A percentile compares a stretch with the other conserved stretches of the same genome.
Conservation (phyloP, 2,888 invertebrate genomes). For the Cryptophagus acutangulus region DNA sequence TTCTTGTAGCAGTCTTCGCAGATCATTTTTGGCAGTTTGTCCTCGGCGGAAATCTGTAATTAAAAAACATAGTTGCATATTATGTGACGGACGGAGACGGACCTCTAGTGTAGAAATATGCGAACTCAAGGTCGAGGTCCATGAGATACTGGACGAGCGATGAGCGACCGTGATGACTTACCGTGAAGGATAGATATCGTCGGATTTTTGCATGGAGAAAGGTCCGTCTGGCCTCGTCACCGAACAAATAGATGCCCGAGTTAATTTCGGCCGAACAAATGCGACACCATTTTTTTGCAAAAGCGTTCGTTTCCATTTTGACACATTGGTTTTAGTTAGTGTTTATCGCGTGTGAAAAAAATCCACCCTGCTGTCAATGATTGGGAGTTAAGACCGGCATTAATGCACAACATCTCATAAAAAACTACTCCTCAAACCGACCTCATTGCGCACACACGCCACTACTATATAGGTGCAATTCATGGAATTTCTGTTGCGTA, state of each 20-base stretch:
- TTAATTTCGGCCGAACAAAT: slow-evolving; percentile 60
- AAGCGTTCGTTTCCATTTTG: slow-evolving; percentile 38
- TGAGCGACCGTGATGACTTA: too few relatives aligned
- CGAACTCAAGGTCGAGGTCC: background rate
- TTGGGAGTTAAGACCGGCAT: slow-evolving; percentile 8
- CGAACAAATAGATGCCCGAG: slow-evolving; percentile 60
- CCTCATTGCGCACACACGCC: slow-evolving; percentile 43
- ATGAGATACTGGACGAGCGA: too few relatives aligned
- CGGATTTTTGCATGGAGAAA: slow-evolving; percentile 62
- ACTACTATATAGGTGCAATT: slow-evolving; percentile 39
- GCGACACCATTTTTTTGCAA: slow-evolving; percentile 51
- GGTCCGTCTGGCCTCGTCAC: slow-evolving; percentile 61
- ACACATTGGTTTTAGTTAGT: slow-evolving; percentile 25
- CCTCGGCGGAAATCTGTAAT: slow-evolving; percentile 59
- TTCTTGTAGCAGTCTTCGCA: slow-evolving; percentile 61
- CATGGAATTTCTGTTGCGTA: slow-evolving; percentile 42
- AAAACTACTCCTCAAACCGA: slow-evolving; percentile 38
- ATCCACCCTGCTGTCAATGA: slow-evolving; percentile 25
- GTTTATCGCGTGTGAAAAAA: slow-evolving; percentile 9
- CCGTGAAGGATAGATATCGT: slow-evolving; percentile 65
- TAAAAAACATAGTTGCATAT: slow-evolving; percentile 3
- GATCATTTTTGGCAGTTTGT: slow-evolving; percentile 64
- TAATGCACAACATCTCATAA: slow-evolving; percentile 23
- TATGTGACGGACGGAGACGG: slow-evolving; percentile 55
- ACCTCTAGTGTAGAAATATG: slow-evolving; percentile 59